phyloP scores from a whole-genome alignment of 2,113 vertebrate species.

The Haemorhous mexicanus region DNA sequence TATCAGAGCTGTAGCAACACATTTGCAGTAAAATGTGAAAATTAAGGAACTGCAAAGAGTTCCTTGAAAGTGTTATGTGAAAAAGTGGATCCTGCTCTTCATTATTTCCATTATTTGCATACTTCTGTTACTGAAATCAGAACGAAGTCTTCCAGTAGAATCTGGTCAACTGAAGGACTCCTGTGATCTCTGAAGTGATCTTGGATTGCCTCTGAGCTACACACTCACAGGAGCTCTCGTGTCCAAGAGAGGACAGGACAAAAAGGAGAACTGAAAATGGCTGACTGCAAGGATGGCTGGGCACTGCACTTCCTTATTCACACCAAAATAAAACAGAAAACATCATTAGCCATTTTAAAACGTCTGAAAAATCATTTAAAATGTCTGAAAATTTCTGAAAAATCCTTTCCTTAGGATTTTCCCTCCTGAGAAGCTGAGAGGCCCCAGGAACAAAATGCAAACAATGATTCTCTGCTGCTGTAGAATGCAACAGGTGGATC shows the following conservation, averaged over 20 bases:
- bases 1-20: not conserved
- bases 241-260: not conserved
- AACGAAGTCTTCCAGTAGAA: conserved; percentile 45
- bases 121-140: conserved; percentile 40
- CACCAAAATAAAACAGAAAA: conserved; percentile 39
- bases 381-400: no score
- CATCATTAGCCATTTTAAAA: not conserved
- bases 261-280: conserved; percentile 70
- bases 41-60: not conserved
- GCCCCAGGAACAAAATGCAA: no score
- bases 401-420: no score
- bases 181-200: conserved; percentile 1
- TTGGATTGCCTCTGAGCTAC: not conserved
- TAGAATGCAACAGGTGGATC: no score
- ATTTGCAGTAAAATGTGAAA: not conserved
- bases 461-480: no score
- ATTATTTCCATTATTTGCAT: not conserved
- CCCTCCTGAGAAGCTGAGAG: no score
- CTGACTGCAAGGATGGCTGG: conserved; percentile 58
- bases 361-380: no score
- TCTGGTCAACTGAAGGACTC: conserved; percentile 24
- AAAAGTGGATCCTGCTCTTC: not conserved
- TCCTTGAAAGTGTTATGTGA: not conserved
- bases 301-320: conserved; percentile 53
- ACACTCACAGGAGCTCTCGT: not conserved